phyloP scores from a whole-genome alignment of 2,888 invertebrate species.

The Mystacides longicornis region DNA sequence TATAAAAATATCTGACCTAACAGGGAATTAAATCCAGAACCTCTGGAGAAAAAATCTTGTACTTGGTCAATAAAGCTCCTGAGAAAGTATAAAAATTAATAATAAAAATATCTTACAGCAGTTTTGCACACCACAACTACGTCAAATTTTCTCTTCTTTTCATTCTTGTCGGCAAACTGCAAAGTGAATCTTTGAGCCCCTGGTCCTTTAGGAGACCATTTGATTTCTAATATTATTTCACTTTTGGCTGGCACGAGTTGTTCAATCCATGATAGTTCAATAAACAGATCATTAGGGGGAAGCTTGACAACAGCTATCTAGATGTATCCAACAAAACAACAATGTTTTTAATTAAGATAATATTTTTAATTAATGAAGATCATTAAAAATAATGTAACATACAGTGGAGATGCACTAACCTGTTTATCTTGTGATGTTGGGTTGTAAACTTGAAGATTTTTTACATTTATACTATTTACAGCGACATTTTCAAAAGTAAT shows the following conservation, averaged over 20 bases:
- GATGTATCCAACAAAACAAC: conserved; percentile 17
- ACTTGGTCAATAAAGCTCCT: background rate
- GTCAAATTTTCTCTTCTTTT: conserved; percentile 59
- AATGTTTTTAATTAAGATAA: background rate
- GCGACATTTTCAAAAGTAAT: conserved; percentile 60
- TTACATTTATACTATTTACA: conserved; percentile 48
- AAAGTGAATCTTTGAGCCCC: conserved; percentile 55
- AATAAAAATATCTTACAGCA: conserved; percentile 39
- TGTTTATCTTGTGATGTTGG: conserved; percentile 43
- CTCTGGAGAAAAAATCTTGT: background rate
- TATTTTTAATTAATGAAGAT: background rate
- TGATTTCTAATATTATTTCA: conserved; percentile 49
- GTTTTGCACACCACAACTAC: conserved; percentile 58
- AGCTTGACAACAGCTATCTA: conserved; percentile 45
- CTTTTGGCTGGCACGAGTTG: conserved; percentile 48
- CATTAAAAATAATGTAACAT: background rate
- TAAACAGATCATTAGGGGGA: conserved; percentile 50
- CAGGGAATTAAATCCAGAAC: too few species aligned
- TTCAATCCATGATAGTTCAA: conserved; percentile 51
- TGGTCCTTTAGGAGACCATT: conserved; percentile 56
- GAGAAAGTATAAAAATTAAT: background rate
- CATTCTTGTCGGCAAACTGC: conserved; percentile 56
- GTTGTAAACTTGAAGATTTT: conserved; percentile 52
- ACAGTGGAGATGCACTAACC: conserved; percentile 30
- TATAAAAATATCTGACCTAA: too few species aligned